Evolutionary conservation across 35 echinoderm and acorn worm genomes (phyloP), one percentile per base, ranked within the genome.

Genomic region (Anneissia japonica): DNA sequence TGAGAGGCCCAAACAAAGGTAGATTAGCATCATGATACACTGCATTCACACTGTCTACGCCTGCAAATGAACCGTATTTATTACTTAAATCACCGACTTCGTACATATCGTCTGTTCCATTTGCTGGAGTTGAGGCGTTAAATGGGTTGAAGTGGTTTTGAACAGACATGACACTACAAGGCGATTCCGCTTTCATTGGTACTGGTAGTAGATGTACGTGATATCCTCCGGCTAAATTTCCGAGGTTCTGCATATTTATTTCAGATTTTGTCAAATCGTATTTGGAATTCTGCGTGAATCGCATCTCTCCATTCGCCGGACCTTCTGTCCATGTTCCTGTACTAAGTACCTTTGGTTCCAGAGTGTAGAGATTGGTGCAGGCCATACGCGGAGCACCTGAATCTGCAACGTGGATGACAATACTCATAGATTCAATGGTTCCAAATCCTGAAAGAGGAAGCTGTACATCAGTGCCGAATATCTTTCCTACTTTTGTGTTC

Each of bases 111-210:
- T 89, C 30, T 4, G 96, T 94, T 26, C 83, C 89, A 29, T 35
- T 9, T 6, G 86, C 36, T 37, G 96, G 96, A 12, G 85, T 76
- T 10, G 81, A 31, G 39, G 94, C 76, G n/a, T 85, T 84, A 83
- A 99, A 99, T 29, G 96, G 96, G 74, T 99, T 99, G 78, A 86
- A 99, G 79, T 94, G 96, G 77, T 89, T 92, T 41, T 83, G 89
- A 9, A 90, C 89, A 21, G 81, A 84, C 32, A 36, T 80, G 5
- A 75, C 43, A 36, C 83, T 86, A 32, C 87, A 88, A 74, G 89
- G 92, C 5, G 76, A 79, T 23, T 82, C 82, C 33, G 38, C 64
- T 17, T 82, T 77, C 32, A 82, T 80, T 55, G 88, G 88, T n/a
- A 99, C 86, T 7, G 96, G 91, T 55, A 99, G 89, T 45, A 84